Evolutionary conservation across 1,140 invertebrate genomes (phyloP), one percentile per base, ranked within the genome.

Genomic region (Pseudomyrmex cubaensis): DNA sequence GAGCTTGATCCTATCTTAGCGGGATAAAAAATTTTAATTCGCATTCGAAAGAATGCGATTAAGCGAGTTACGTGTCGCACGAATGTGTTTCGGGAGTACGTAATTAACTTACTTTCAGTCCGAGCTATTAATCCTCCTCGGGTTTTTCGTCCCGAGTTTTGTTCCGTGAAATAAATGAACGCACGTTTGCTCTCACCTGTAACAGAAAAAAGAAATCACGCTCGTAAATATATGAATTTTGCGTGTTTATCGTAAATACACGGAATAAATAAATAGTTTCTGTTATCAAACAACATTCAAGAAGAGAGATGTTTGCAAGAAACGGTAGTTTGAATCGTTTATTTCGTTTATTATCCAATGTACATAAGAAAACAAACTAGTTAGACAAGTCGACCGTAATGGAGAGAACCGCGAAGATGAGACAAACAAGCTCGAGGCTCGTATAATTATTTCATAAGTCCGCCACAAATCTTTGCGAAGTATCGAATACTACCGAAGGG

Each of bases 171-270:
- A 59, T 35, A 3, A 22, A 70, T 48, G 9, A 48, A 44, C 13
- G 35, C 35, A 50, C 75, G n/a, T 20, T 80, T 72, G 76, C 66
- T 80, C 76, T 80, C 59, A 80, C 76, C 76, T 80, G 66, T 48
- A 80, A 80, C 76, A 80, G 20, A 80, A 50, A 69, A 62, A 48
- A 64, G 50, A 22, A 13, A 46, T 35, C 35, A 35, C 35, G 35
- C 35, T 10, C 13, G 57, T 69, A 46, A 69, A 22, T 48, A 78
- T 46, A 54, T 12, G 15, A 56, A 56, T 25, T 1, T 56, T 17
- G 35, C 35, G 35, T 35, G 35, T 35, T 35, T 7, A 35, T 15
- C 12, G 46, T 76, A 15, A 1, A 64, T 76, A 76, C 5, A 7
- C 35, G 35, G 35, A 35, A 35, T 35, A 35, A 35, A 35, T 35